Conservation (phyloP, 2,113 vertebrate species). For the Cyrtonyx montezumae region DNA sequence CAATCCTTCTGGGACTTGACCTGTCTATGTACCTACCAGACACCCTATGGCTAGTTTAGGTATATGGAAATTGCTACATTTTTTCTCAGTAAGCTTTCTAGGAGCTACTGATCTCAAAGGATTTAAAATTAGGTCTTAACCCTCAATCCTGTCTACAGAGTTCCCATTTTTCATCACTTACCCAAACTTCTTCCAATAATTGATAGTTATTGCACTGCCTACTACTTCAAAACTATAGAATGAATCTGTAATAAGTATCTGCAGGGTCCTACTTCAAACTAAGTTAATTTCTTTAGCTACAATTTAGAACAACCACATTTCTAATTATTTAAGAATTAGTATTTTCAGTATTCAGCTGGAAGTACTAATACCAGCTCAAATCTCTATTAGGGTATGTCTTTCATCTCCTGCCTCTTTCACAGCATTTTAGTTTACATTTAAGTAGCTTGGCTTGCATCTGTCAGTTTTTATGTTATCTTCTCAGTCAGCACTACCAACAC, state of each 20-base stretch:
- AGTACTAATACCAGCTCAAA: not conserved
- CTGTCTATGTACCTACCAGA: not conserved
- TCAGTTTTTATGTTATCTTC: constrained; percentile 6
- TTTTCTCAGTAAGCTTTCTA: not conserved
- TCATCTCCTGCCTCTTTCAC: not conserved
- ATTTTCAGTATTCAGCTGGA: not conserved
- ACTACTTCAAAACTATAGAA: not conserved
- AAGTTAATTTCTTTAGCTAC: not conserved
- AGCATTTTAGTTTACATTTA: not conserved
- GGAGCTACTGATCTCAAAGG: not conserved
- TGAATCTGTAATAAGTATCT: not conserved
- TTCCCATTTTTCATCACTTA: not conserved
- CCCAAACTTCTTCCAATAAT: not conserved
- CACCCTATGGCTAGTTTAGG: not conserved
- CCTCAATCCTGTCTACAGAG: not conserved
- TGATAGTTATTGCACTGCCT: not conserved
- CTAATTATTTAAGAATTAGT: not conserved
- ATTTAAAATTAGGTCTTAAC: not conserved
- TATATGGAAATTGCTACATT: not conserved
- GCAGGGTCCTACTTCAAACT: not conserved
- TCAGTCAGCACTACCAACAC: not conserved
- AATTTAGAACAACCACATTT: not conserved
- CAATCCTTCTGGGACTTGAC: not conserved
- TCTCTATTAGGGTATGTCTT: not conserved
- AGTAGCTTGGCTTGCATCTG: not conserved